Evolutionary conservation across 2,797 vertebrate species (phyloP).

Genomic region (Anas georgica): DNA sequence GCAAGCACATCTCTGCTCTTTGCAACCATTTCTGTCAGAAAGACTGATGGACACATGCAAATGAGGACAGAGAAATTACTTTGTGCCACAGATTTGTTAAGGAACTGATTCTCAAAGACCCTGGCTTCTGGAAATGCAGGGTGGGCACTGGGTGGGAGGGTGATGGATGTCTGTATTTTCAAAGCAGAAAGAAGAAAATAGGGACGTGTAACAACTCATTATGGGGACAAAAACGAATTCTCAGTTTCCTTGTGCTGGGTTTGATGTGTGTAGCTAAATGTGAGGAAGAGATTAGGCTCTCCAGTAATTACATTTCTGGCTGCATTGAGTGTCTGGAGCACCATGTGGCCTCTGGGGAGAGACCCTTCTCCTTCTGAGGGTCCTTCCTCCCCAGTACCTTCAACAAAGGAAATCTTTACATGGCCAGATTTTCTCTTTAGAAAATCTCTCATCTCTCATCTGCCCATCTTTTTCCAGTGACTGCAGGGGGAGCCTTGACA

Average conservation of each 20-base stretch:
- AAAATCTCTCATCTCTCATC: not conserved
- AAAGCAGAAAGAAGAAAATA: not conserved
- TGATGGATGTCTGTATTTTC: not conserved
- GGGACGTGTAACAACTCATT: not conserved
- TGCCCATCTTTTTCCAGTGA: not conserved
- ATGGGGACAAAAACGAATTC: not conserved
- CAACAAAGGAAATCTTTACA: not conserved
- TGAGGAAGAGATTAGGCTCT: not conserved
- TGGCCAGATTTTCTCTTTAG: not conserved
- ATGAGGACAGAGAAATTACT: not conserved
- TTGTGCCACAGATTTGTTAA: not conserved
- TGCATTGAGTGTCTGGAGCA: not conserved
- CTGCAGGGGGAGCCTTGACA: slow-evolving; percentile 50
- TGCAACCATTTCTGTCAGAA: not conserved
- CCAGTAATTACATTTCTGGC: not conserved
- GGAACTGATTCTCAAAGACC: not conserved
- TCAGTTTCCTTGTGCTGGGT: not conserved
- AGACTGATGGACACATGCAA: not conserved
- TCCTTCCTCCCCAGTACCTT: not conserved
- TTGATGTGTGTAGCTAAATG: not conserved
- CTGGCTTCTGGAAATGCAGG: not conserved
- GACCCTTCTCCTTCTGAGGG: not conserved
- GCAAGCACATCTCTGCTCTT: not conserved
- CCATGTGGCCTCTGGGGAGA: not conserved
- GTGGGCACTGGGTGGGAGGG: not conserved